Base-by-base conservation (phyloP, 1,140 invertebrate genomes). In the Scaptodrosophila lebanonensis region DNA sequence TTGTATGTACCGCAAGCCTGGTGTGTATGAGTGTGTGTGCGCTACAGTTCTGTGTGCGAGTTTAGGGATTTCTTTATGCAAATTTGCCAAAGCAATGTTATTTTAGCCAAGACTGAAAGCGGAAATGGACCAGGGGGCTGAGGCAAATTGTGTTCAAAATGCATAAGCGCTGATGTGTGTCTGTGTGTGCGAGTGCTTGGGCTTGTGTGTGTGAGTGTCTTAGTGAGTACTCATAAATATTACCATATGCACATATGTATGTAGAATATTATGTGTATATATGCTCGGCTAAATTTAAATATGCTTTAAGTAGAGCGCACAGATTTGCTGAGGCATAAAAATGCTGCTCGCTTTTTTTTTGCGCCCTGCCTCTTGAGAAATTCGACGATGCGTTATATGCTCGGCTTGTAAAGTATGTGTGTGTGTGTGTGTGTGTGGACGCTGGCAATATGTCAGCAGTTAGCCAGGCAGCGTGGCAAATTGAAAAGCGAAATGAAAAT, bases 61-160 rank as follows among this genome's bases (percentile, higher is more conserved):
- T 53, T 66, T 62, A 70, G 66, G 64, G 66, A 70, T 70, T 70
- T 70, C 66, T 63, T 63, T 70, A 70, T 70, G 66, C 63, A 70
- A 70, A 70, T 70, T 70, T 70, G 63, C 58, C 47, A 63, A 58
- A 53, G 64, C 59, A 70, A 63, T 63, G 66, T 66, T 66, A 66
- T 67, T 63, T 59, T 59, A 67, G 65, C 43, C 54, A 59, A 53
- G 51, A 45, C 66, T 48, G 53, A 57, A 49, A 62, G 47, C 35
- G 35, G 9, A 27, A 17, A 12, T 11, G 33, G 40, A 3, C 32
- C 7, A 42, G 38, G 38, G 11, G 17, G 20, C 17, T 16, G 50
- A 17, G 22, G 22, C 13, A 70, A 66, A 62, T 70, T 66, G 59
- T 70, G 64, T 33, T 62, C 66, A 50, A 64, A 67, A 67, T 64